phyloP scores from a whole-genome alignment of 2,113 vertebrate genomes.

The Osmerus mordax region DNA sequence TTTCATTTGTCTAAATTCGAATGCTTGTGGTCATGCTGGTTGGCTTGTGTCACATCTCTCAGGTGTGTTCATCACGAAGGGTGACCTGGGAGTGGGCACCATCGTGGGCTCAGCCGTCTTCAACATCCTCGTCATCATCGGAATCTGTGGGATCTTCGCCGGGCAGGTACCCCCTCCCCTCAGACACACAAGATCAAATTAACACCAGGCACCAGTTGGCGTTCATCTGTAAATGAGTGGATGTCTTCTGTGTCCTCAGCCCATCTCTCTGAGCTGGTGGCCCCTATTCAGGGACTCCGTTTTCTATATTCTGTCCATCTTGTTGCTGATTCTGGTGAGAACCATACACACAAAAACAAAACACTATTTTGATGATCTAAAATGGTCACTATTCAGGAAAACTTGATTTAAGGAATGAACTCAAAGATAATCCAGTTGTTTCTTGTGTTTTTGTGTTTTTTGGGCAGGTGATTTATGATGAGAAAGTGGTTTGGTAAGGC shows the following conservation, averaged over 20 bases:
- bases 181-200: not conserved
- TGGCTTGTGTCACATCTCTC: slow-evolving; percentile 8
- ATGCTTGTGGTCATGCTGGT: not conserved
- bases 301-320: slow-evolving; percentile 75
- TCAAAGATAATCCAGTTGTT: not conserved
- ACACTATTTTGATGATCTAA: not conserved
- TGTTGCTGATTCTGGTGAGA: slow-evolving; percentile 76
- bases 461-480: slow-evolving; percentile 75
- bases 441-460: slow-evolving; percentile 17
- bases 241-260: slow-evolving; percentile 39
- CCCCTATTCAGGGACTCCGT: slow-evolving; percentile 72
- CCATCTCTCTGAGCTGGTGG: slow-evolving; percentile 75
- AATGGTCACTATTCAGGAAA: too few species aligned
- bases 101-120: slow-evolving; percentile 80
- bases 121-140: slow-evolving; percentile 79
- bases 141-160: slow-evolving; percentile 74
- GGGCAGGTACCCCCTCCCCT: slow-evolving; percentile 60
- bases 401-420: not conserved
- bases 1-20: not conserved
- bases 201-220: not conserved
- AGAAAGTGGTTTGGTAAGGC: slow-evolving; percentile 74
- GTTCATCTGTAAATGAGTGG: not conserved
- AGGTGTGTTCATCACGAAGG: slow-evolving; percentile 80
- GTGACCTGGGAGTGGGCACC: slow-evolving; percentile 77
- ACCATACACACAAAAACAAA: not conserved